phyloP scores from a whole-genome alignment of 1,140 invertebrate species.

The Papilio dardanus region DNA sequence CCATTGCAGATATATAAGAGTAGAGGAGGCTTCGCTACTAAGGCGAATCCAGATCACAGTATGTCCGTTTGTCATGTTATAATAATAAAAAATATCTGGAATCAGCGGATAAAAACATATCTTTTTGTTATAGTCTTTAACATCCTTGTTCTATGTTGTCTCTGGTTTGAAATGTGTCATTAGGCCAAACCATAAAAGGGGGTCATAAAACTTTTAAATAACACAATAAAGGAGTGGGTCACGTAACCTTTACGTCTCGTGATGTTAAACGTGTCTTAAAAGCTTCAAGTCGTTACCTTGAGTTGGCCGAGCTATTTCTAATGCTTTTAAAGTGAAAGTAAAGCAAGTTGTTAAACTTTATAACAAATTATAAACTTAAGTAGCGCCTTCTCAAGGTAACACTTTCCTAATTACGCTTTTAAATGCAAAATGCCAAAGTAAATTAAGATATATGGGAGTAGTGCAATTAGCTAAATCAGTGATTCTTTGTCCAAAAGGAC shows the following conservation, averaged over 20 bases:
- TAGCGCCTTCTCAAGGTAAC: not conserved
- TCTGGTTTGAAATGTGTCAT: not conserved
- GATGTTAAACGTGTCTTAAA: conserved; percentile 17
- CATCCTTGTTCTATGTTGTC: not conserved
- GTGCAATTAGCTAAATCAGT: not conserved
- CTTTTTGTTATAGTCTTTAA: too few relatives aligned
- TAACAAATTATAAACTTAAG: not conserved
- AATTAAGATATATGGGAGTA: not conserved
- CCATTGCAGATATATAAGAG: too few relatives aligned
- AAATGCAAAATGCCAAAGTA: not conserved
- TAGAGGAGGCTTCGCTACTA: too few relatives aligned
- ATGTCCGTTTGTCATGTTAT: too few relatives aligned
- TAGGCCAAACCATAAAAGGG: not conserved
- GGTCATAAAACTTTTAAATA: conserved; percentile 14
- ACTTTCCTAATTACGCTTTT: not conserved
- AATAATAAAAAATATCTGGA: too few relatives aligned
- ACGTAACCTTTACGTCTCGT: conserved; percentile 1
- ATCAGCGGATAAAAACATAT: too few relatives aligned
- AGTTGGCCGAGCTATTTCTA: conserved; percentile 8
- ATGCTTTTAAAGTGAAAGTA: conserved; percentile 4
- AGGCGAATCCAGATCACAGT: too few relatives aligned
- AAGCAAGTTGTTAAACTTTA: not conserved
- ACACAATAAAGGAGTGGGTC: conserved; percentile 5
- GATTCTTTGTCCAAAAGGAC: too few relatives aligned
- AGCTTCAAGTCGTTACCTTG: conserved; percentile 18